Conservation (phyloP, 2,888 invertebrate species). For the Polydrusus cervinus region DNA sequence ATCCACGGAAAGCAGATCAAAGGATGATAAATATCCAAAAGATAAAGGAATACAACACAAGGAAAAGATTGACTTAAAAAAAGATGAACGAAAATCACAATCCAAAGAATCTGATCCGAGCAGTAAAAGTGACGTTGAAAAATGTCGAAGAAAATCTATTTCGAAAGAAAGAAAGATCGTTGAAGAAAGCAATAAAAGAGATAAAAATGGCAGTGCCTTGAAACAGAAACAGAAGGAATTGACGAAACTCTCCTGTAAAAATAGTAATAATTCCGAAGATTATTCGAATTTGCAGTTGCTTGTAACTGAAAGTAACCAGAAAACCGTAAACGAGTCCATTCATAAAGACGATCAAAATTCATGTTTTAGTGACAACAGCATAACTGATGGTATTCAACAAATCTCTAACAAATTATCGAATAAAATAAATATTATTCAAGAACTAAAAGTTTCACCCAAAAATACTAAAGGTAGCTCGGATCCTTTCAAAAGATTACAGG, state of each 20-base stretch:
- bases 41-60: neutral
- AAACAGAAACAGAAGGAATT: neutral
- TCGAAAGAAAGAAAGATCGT: neutral
- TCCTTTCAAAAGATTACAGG: slow-evolving; percentile 1
- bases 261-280: neutral
- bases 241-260: neutral
- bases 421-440: neutral
- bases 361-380: neutral
- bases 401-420: neutral
- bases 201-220: neutral
- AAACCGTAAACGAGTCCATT: neutral
- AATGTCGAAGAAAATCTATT: neutral
- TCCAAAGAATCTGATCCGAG: slow-evolving; percentile 5
- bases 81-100: neutral
- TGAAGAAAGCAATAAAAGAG: neutral
- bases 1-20: slow-evolving; percentile 10
- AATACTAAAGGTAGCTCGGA: neutral
- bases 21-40: neutral
- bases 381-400: neutral
- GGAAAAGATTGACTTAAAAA: neutral
- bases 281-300: neutral
- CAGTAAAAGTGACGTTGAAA: neutral
- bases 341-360: neutral
- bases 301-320: neutral
- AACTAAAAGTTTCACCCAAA: neutral